A percentile compares a stretch with the other conserved stretches of the same genome.
Conservation (phyloP, 2,113 vertebrate genomes). For the Holacanthus passer region DNA sequence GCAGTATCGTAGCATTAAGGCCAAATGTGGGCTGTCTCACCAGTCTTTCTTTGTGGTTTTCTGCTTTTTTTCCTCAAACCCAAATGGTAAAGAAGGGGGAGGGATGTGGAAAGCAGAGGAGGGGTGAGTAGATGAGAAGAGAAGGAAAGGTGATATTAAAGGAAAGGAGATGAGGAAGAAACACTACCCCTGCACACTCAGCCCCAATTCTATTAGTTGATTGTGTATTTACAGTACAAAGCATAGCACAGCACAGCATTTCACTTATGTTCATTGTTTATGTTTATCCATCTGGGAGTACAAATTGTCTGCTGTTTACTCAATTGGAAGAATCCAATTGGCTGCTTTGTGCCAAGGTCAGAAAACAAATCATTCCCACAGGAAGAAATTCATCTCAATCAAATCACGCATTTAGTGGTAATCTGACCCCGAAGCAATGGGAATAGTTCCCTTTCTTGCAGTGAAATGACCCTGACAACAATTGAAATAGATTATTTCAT, state of each 20-base stretch:
- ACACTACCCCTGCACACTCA: slow-evolving; percentile 26
- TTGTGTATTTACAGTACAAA: slow-evolving; percentile 8
- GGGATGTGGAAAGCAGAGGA: neutral
- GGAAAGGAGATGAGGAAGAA: neutral
- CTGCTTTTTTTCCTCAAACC: slow-evolving; percentile 12
- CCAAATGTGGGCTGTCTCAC: slow-evolving; percentile 56
- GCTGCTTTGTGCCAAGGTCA: slow-evolving; percentile 47
- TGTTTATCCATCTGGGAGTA: slow-evolving; percentile 10
- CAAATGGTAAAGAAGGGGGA: slow-evolving; percentile 2
- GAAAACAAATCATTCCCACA: slow-evolving; percentile 60
- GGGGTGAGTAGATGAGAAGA: neutral
- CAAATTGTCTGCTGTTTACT: slow-evolving; percentile 38
- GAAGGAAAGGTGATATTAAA: neutral
- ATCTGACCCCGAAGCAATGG: slow-evolving; percentile 13
- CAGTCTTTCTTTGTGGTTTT: slow-evolving; percentile 7
- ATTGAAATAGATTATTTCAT: slow-evolving; percentile 23
- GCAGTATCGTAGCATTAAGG: slow-evolving; percentile 83
- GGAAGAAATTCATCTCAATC: slow-evolving; percentile 56
- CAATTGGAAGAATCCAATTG: slow-evolving; percentile 39
- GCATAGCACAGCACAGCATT: slow-evolving; percentile 24
- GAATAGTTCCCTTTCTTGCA: slow-evolving; percentile 15
- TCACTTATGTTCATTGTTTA: slow-evolving; percentile 18
- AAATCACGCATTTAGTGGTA: slow-evolving; percentile 43
- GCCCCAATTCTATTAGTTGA: neutral
- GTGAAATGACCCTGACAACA: slow-evolving; percentile 17